Conservation (phyloP, 2,797 vertebrate genomes). For the Siniperca scherzeri region DNA sequence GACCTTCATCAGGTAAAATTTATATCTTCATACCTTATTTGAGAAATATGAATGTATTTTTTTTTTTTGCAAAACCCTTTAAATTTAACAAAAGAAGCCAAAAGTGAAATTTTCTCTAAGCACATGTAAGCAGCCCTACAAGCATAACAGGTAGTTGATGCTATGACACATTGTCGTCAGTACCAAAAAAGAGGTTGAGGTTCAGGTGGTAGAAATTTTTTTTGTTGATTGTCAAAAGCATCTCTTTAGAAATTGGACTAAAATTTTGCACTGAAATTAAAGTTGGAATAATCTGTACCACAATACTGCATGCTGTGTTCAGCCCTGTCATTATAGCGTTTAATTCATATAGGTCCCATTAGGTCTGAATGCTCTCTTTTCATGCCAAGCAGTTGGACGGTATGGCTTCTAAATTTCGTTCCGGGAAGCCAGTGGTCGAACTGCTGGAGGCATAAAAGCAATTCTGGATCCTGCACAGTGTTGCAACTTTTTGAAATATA, state of each 20-base stretch:
- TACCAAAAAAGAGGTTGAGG: neutral
- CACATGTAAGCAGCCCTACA: neutral
- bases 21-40: neutral
- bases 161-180: neutral
- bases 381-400: slow-evolving; percentile 39
- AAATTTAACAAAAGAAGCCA: neutral
- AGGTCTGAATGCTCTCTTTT: slow-evolving; percentile 36
- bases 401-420: slow-evolving; percentile 59
- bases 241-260: too few relatives aligned
- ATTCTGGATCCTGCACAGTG: slow-evolving; percentile 75
- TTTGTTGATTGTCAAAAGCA: too few relatives aligned
- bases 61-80: neutral
- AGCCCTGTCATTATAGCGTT: too few relatives aligned
- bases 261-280: too few relatives aligned
- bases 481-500: slow-evolving; percentile 83
- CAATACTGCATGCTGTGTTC: too few relatives aligned
- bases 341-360: slow-evolving; percentile 25
- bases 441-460: slow-evolving; percentile 76
- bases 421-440: slow-evolving; percentile 62
- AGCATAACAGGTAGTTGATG: neutral
- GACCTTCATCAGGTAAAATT: neutral
- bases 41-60: neutral
- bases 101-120: neutral
- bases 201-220: too few relatives aligned
- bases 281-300: too few relatives aligned